Evolutionary conservation across 2,113 vertebrate species (phyloP).

Genomic region (Seriola dumerili): DNA sequence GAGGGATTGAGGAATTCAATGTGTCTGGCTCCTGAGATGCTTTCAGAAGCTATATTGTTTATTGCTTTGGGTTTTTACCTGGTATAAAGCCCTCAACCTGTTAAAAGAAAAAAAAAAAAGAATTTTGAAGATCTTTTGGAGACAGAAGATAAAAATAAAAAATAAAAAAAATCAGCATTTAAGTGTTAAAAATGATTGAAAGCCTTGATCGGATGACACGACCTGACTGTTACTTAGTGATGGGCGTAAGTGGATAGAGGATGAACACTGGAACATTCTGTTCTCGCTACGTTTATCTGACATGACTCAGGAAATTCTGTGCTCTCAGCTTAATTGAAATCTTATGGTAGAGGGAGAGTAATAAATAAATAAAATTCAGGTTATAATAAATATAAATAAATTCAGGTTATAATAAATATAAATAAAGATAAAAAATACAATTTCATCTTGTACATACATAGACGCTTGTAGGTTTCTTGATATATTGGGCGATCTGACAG

Average conservation of each 20-base stretch:
- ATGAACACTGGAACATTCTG: neutral
- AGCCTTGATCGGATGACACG: neutral
- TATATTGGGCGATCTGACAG: neutral
- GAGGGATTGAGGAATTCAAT: constrained; percentile 62
- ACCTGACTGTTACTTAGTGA: neutral
- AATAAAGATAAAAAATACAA: neutral
- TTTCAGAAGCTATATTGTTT: constrained; percentile 74
- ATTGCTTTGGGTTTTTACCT: constrained; percentile 77
- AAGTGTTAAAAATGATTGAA: neutral
- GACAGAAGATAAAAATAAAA: neutral
- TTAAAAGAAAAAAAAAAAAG: too few species aligned
- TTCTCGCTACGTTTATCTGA: neutral
- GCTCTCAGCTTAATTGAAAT: neutral
- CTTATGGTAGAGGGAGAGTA: neutral
- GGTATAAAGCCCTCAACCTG: constrained; percentile 6
- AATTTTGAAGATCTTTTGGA: constrained; percentile 27
- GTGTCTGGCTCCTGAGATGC: constrained; percentile 61
- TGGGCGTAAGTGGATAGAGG: neutral
- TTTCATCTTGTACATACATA: neutral
- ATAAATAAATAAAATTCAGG: neutral
- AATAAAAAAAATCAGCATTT: neutral
- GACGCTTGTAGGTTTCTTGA: neutral
- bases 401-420: neutral
- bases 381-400: neutral
- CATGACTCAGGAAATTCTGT: neutral